phyloP scores from a whole-genome alignment of 2,113 vertebrate species.

The Gambusia affinis region DNA sequence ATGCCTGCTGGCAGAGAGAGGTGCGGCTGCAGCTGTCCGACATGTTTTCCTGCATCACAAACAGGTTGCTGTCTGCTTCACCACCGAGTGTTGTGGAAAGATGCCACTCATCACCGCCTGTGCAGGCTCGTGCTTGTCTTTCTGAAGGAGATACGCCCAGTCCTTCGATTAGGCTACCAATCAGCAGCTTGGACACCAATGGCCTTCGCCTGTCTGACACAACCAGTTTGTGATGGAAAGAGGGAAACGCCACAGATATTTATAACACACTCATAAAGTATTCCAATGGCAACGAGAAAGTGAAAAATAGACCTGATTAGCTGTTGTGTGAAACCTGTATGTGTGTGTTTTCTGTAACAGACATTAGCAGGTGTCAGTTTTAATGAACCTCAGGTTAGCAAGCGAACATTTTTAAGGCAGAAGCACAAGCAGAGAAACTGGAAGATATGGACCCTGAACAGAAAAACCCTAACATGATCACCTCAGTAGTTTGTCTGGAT shows the following conservation, averaged over 20 bases:
- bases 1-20: conserved; percentile 88
- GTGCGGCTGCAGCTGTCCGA: conserved; percentile 82
- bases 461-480: neutral
- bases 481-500: neutral
- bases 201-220: neutral
- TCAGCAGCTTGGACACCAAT: neutral
- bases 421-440: neutral
- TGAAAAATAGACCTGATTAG: neutral
- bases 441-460: neutral
- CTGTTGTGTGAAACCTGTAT: neutral
- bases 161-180: conserved; percentile 18
- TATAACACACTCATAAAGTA: neutral
- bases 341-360: too few species aligned
- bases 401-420: neutral
- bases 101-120: neutral
- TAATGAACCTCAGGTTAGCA: neutral
- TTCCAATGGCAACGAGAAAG: neutral
- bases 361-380: neutral
- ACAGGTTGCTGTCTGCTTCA: conserved; percentile 1
- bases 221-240: conserved; percentile 20
- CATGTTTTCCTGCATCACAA: conserved; percentile 73
- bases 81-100: neutral
- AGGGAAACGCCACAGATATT: neutral
- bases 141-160: neutral
- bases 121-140: neutral